Base-by-base conservation (phyloP, 2,113 vertebrate genomes). In the Megaceryle maxima region DNA sequence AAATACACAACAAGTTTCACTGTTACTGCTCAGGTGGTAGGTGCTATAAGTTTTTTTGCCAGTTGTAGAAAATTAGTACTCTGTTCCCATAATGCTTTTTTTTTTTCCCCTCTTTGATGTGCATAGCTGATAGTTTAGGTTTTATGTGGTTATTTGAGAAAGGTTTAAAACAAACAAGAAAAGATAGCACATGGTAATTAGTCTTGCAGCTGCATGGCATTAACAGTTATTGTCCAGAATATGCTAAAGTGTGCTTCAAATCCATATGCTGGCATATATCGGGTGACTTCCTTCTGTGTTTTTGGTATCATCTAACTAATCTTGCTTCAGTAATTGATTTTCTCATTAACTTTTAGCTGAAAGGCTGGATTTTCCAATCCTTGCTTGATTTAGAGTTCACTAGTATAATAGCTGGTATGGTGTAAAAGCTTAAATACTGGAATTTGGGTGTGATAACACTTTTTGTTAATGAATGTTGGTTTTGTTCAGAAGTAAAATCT, bases 81-180 rank as follows among this genome's bases (percentile, higher is more conserved):
- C 41, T 29, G 2, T 33, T 63, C 26, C 51, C 2, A 0, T 84
- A 16, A 31, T 28, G 26, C 33, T 82, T 43, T 92, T 74, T 43
- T 35, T 33, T 43, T 68, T 17, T 72, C 4, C 9, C 10, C 10
- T 83, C 11, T 37, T 64, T 1, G 2, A 0, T 19, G 12, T 25
- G 11, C 37, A 2, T 39, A 62, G 20, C 37, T 87, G 59, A 37
- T 24, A 28, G 13, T 33, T 78, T 17, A 79, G 11, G 15, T 55
- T 94, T 57, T 60, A 7, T 11, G 8, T 48, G 29, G 6, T 43
- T 75, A 63, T 59, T 80, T 81, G 17, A 68, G 26, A 56, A 77
- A 67, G 41, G 55, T 88, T 51, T 79, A 26, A 68, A 82, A 20
- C 3, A 43, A 74, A 43, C 17, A 16, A n/a, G 37, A 13, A 14